Evolutionary conservation across 2,888 invertebrate genomes (phyloP).

Genomic region (Sylvicola cinctus): DNA sequence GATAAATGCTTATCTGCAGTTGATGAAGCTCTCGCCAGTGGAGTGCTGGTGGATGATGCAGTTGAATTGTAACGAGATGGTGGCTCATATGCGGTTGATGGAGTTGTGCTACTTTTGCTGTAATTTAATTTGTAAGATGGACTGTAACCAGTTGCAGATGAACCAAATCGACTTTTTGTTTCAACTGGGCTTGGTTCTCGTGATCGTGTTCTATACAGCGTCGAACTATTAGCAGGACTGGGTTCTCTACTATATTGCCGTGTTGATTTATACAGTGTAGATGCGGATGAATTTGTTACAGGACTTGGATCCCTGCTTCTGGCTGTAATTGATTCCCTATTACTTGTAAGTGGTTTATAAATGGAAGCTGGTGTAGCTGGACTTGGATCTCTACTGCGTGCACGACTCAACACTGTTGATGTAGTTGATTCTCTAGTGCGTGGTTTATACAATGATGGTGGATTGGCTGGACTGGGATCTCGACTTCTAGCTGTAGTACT

Average conservation of each 20-base stretch:
- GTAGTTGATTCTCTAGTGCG: too few relatives aligned
- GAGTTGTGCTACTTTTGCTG: not conserved
- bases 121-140: slow-evolving; percentile 7
- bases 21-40: not conserved
- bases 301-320: slow-evolving; percentile 5
- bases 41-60: not conserved
- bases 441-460: not conserved
- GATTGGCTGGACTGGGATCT: slow-evolving; percentile 8
- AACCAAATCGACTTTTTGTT: slow-evolving; percentile 6
- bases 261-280: slow-evolving; percentile 7
- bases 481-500: slow-evolving; percentile 3
- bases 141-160: slow-evolving; percentile 9
- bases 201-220: slow-evolving; percentile 4
- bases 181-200: slow-evolving; percentile 9
- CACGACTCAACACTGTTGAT: not conserved
- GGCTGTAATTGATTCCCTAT: slow-evolving; percentile 3
- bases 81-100: slow-evolving; percentile 10
- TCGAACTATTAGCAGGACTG: slow-evolving; percentile 11
- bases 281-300: not conserved
- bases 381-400: slow-evolving; percentile 31
- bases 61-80: slow-evolving; percentile 6
- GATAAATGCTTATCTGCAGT: slow-evolving; percentile 16
- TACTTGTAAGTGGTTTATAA: slow-evolving; percentile 2
- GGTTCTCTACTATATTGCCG: slow-evolving; percentile 8
- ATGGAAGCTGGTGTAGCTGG: slow-evolving; percentile 15